Evolutionary conservation across 2,888 invertebrate species (phyloP).

Genomic region (Tupiocoris notatus): DNA sequence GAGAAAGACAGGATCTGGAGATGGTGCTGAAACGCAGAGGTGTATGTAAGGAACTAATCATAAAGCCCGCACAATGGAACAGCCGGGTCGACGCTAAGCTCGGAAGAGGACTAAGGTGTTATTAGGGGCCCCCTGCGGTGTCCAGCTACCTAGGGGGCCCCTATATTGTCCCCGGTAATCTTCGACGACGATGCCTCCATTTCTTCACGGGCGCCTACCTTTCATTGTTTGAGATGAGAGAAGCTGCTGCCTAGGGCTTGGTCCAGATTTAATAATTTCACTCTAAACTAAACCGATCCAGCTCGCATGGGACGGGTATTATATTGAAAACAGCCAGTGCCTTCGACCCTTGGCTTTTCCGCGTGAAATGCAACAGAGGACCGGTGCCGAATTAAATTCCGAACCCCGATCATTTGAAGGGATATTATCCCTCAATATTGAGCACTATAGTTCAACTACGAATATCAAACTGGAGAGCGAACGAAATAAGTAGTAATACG

Average conservation of each 20-base stretch:
- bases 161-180: slow-evolving; percentile 35
- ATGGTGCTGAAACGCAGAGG: background rate
- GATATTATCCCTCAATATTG: background rate
- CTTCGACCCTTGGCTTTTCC: background rate
- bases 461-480: no score
- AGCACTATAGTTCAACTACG: no score
- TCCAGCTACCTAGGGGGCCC: slow-evolving; percentile 16
- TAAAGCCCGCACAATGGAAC: slow-evolving; percentile 35
- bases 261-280: slow-evolving; percentile 12
- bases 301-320: background rate
- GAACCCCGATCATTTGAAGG: background rate
- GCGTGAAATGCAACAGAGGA: background rate
- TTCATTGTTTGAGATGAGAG: slow-evolving; percentile 9
- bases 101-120: slow-evolving; percentile 40
- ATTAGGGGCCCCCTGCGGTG: slow-evolving; percentile 37
- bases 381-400: background rate
- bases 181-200: slow-evolving; percentile 3
- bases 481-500: no score
- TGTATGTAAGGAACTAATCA: slow-evolving; percentile 39
- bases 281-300: slow-evolving; percentile 5
- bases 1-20: slow-evolving; percentile 19
- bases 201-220: slow-evolving; percentile 9
- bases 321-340: background rate
- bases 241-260: background rate
- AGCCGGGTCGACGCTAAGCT: slow-evolving; percentile 32